A percentile compares a stretch with the other conserved stretches of the same genome.
Conservation (phyloP, 2,113 vertebrate genomes). For the Nicator chloris region DNA sequence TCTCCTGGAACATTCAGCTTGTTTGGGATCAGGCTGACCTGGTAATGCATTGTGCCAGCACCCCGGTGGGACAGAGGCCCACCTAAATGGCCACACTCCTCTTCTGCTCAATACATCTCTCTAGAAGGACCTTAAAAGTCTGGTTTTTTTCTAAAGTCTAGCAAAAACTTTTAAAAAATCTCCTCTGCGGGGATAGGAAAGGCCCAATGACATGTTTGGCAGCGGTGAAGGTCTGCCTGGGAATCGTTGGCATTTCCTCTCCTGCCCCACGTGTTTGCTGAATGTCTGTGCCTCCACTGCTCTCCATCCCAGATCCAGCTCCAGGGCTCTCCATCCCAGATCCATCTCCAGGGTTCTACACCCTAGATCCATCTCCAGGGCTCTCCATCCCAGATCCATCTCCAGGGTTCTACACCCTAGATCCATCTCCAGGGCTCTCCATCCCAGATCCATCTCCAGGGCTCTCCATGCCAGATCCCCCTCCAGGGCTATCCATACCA, state of each 20-base stretch:
- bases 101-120: not conserved
- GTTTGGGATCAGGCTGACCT: not conserved
- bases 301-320: not conserved
- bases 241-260: not conserved
- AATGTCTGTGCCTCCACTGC: not conserved
- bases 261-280: not conserved
- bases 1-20: not conserved
- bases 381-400: not conserved
- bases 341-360: not conserved
- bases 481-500: too few species aligned
- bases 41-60: not conserved
- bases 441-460: not conserved
- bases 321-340: not conserved
- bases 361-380: not conserved
- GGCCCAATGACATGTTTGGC: not conserved
- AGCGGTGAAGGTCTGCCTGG: not conserved
- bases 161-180: not conserved
- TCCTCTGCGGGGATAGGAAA: not conserved
- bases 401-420: not conserved
- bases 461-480: too few species aligned
- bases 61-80: rapidly evolving
- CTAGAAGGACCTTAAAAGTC: not conserved
- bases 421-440: not conserved
- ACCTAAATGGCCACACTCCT: rapidly evolving
- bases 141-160: not conserved